Conservation (phyloP, 2,113 vertebrate genomes). For the sheep (Ovis aries) region DNA sequence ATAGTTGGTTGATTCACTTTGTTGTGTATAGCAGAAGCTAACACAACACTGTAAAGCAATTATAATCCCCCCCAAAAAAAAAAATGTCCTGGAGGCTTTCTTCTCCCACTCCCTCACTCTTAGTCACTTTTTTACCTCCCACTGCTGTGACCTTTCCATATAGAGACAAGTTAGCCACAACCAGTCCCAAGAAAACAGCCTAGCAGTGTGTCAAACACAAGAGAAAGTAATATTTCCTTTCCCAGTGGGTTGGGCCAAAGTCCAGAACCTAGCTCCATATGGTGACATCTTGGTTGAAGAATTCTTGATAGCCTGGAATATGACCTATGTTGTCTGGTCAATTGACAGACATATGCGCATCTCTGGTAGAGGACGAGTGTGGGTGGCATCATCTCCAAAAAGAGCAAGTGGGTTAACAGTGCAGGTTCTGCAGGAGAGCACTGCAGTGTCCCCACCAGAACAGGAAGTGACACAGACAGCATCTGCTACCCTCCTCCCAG, state of each 20-base stretch:
- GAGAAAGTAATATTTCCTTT: not conserved
- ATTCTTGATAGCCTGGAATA: not conserved
- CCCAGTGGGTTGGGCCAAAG: not conserved
- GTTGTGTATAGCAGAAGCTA: not conserved
- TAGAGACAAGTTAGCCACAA: not conserved
- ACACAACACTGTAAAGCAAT: not conserved
- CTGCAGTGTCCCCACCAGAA: not conserved
- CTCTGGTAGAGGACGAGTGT: not conserved
- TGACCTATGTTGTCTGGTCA: too few species aligned
- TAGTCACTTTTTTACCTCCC: not conserved
- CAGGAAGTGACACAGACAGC: not conserved
- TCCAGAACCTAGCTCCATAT: not conserved
- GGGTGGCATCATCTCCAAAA: not conserved
- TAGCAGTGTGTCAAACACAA: not conserved
- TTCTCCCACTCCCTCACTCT: not conserved
- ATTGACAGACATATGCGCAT: not conserved
- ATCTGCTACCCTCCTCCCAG: not conserved
- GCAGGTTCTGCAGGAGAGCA: not conserved
- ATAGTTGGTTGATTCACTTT: not conserved
- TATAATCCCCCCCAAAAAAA: not conserved
- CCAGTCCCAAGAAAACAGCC: not conserved
- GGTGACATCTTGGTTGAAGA: not conserved
- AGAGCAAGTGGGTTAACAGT: fast-evolving
- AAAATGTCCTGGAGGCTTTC: not conserved
- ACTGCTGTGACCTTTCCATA: not conserved